Conservation (phyloP, 2,888 invertebrate genomes). For the Pinctada fucata region DNA sequence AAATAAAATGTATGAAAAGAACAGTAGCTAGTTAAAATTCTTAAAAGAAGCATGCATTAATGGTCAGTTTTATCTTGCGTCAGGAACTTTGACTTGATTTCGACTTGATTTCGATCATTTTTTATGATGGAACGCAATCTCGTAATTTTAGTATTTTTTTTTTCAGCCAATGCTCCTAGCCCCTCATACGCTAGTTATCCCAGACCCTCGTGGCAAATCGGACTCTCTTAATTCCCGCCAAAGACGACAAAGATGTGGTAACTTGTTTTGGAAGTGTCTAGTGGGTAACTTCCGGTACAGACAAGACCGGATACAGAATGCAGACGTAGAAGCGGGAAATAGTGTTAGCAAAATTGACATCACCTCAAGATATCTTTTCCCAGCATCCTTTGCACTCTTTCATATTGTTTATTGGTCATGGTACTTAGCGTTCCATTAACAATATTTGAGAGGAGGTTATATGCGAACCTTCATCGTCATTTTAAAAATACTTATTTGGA, state of each 20-base stretch:
- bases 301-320: constrained; percentile 44
- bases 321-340: constrained; percentile 77
- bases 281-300: constrained; percentile 62
- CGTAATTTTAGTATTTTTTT: neutral
- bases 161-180: constrained; percentile 8
- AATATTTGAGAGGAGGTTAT: neutral
- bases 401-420: constrained; percentile 90
- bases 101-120: too few species aligned
- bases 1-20: too few species aligned
- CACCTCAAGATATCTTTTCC: constrained; percentile 87
- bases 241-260: neutral
- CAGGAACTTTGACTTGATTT: too few species aligned
- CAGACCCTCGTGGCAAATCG: neutral
- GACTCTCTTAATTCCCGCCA: too few species aligned
- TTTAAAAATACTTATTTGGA: too few species aligned
- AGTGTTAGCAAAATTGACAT: constrained; percentile 89
- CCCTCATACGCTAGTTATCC: neutral
- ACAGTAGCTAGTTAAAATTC: too few species aligned
- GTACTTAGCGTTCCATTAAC: constrained; percentile 52
- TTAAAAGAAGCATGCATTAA: too few species aligned
- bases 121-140: too few species aligned
- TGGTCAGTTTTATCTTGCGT: too few species aligned
- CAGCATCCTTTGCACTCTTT: constrained; percentile 90
- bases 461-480: too few species aligned
- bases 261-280: constrained; percentile 59